Base-by-base conservation (phyloP, 2,797 vertebrate species). In the Threskiornis aethiopicus region DNA sequence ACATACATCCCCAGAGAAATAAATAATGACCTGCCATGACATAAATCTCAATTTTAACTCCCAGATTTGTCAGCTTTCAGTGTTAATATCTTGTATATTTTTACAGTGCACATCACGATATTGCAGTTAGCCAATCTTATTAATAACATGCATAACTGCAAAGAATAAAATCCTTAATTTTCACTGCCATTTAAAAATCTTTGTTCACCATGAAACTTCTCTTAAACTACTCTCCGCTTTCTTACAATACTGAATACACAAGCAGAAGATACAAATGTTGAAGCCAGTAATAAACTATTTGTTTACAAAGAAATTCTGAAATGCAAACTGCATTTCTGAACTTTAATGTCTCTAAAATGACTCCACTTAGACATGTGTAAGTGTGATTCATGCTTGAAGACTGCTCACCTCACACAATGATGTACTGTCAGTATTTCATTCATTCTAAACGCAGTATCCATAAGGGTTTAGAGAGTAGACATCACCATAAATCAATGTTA, bases 401-500 rank as follows among this genome's bases (percentile, higher is more conserved):
- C 70, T 77, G 65, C 72, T 97, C 80, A 75, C 84, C 78, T 96
- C 93, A 85, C 93, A 89, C 37, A 71, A 93, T 94, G 90, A 97
- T 97, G 96, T 93, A 96, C 91, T 96, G 94, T 96, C 91, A 97
- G 79, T 92, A 67, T 97, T 96, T 92, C 93, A 92, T 97, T 97
- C 95, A 96, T 98, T 98, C 86, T 89, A 89, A 97, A 97, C 61
- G 15, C 83, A 93, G 95, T 92, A 97, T 96, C 97, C 93, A 88
- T 97, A 97, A 95, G 89, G 80, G 62, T 96, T 97, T 97, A 87
- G 95, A 98, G 89, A 97, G 84, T n/a, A 97, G 96, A 96, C 94
- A 97, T 97, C 95, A 94, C 91, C 61, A 92, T 98, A 98, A 98
- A 98, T 98, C 97, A 98, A 91, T 96, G 91, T 96, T 98, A 98